phyloP scores from a whole-genome alignment of 2,113 vertebrate species.

The Corythaixoides concolor region DNA sequence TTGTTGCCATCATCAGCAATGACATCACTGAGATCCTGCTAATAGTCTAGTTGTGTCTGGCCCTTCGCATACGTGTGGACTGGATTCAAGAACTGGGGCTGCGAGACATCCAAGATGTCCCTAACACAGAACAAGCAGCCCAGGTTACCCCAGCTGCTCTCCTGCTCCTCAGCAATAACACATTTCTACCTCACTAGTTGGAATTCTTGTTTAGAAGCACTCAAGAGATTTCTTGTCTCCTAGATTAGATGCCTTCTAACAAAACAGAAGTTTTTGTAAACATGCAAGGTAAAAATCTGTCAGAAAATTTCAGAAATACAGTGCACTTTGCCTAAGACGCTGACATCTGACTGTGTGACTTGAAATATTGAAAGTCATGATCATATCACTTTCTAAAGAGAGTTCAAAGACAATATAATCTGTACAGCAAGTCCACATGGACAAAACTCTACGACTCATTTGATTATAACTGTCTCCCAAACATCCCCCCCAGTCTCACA shows the following conservation, averaged over 20 bases:
- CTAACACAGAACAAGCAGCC: background rate
- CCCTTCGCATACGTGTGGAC: background rate
- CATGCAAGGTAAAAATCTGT: background rate
- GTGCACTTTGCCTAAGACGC: background rate
- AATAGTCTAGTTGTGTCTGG: background rate
- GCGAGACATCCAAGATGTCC: background rate
- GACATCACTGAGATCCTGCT: background rate
- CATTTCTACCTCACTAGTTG: background rate
- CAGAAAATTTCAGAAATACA: background rate
- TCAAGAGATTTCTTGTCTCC: background rate
- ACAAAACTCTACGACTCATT: background rate
- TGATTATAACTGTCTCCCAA: fast-evolving
- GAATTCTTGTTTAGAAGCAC: background rate
- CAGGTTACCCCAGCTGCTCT: background rate
- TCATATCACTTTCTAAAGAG: background rate
- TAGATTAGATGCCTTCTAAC: background rate
- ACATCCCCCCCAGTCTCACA: background rate
- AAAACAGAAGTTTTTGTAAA: background rate
- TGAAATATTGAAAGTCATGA: background rate
- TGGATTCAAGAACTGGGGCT: background rate
- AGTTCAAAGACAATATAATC: background rate
- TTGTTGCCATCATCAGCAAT: background rate
- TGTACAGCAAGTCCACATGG: background rate
- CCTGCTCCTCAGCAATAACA: background rate
- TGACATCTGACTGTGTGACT: background rate